Conservation (phyloP, 1,140 invertebrate genomes). For the Brachionus calyciflorus region DNA sequence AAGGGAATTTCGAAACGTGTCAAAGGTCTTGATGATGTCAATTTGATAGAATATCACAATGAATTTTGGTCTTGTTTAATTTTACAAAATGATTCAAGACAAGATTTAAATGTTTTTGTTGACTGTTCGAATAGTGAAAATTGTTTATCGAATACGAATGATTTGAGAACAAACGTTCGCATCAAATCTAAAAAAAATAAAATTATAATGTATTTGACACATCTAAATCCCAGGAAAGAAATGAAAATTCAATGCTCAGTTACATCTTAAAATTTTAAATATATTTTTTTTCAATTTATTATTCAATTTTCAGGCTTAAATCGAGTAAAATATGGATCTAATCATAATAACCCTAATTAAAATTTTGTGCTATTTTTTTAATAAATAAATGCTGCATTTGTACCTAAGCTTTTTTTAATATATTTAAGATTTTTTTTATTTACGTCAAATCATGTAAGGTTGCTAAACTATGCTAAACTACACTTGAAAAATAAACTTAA, state of each 20-base stretch:
- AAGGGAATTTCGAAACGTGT: not conserved
- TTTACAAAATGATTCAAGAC: not conserved
- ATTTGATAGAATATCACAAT: not conserved
- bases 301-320: too few relatives aligned
- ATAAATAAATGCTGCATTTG: too few relatives aligned
- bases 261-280: slow-evolving; percentile 11
- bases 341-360: too few relatives aligned
- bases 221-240: not conserved
- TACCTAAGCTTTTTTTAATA: too few relatives aligned
- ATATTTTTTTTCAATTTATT: too few relatives aligned
- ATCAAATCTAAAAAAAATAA: slow-evolving; percentile 21
- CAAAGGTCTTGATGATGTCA: not conserved
- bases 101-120: not conserved
- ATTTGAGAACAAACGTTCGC: not conserved
- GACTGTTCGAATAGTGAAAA: slow-evolving; percentile 44
- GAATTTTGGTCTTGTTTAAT: slow-evolving; percentile 8
- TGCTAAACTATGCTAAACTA: too few relatives aligned
- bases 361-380: too few relatives aligned
- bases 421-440: too few relatives aligned
- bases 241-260: not conserved
- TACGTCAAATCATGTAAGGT: too few relatives aligned
- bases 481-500: too few relatives aligned
- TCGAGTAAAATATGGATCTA: too few relatives aligned
- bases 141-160: not conserved
- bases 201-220: not conserved